Evolutionary conservation across 2,888 invertebrate species (phyloP).

Genomic region (Dasysyrphus tricinctus): DNA sequence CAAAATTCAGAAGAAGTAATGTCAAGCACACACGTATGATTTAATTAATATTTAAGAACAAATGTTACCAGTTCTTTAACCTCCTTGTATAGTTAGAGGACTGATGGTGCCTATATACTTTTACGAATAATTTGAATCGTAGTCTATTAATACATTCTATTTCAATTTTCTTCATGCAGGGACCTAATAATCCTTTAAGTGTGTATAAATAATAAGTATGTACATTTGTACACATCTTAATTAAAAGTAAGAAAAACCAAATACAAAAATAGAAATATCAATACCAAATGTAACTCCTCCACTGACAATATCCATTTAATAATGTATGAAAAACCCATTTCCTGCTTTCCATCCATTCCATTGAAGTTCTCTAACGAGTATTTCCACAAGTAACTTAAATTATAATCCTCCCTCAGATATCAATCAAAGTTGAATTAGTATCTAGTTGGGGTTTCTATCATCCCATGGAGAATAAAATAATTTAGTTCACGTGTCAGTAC

Average conservation of each 20-base stretch:
- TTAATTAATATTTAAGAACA: no score
- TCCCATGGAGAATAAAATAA: neutral
- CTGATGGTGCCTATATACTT: no score
- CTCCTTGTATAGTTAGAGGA: no score
- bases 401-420: neutral
- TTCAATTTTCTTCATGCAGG: no score
- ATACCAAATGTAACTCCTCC: neutral
- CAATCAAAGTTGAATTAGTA: constrained; percentile 23
- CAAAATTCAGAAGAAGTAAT: no score
- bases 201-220: neutral
- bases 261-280: neutral
- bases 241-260: neutral
- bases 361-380: neutral
- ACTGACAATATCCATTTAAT: neutral
- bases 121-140: no score
- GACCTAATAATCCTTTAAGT: no score
- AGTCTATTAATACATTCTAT: no score
- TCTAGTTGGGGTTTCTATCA: neutral
- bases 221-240: no score
- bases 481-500: neutral
- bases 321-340: neutral
- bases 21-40: no score
- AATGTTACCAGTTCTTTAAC: no score
- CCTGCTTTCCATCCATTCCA: neutral
- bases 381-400: neutral